Evolutionary conservation across 1,140 invertebrate genomes (phyloP).

Genomic region (Aphelinus certus): DNA sequence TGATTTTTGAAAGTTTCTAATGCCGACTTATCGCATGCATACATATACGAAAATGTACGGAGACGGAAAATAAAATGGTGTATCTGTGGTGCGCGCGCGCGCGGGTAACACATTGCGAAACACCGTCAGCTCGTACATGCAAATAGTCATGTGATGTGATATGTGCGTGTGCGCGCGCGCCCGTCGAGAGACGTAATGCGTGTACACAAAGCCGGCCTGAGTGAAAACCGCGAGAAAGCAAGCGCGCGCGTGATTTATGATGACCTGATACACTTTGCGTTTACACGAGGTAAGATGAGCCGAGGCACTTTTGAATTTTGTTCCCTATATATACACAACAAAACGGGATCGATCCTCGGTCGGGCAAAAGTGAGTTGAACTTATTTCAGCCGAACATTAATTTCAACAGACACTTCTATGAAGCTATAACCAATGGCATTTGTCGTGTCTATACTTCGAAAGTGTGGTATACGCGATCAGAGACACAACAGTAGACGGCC

Average conservation of each 20-base stretch:
- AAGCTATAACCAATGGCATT: too few species aligned
- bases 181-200: neutral
- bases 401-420: too few species aligned
- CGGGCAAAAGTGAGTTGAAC: too few species aligned
- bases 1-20: too few species aligned
- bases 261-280: too few species aligned
- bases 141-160: neutral
- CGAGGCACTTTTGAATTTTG: neutral
- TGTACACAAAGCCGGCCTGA: neutral
- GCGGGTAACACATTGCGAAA: conserved; percentile 4
- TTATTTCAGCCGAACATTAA: too few species aligned
- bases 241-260: conserved; percentile 3
- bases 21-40: too few species aligned
- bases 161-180: neutral
- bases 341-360: too few species aligned
- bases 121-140: neutral
- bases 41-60: too few species aligned
- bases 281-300: neutral
- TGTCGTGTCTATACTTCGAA: too few species aligned
- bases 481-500: too few species aligned
- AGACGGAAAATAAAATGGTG: conserved; percentile 12
- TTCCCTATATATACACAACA: neutral
- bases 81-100: neutral
- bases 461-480: too few species aligned
- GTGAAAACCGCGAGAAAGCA: conserved; percentile 19